These are phyloP conservation scores for Drosophila fuyamai DNA, from an alignment of 1,140 invertebrate genomes.

Conservation along the genomic window DNA sequence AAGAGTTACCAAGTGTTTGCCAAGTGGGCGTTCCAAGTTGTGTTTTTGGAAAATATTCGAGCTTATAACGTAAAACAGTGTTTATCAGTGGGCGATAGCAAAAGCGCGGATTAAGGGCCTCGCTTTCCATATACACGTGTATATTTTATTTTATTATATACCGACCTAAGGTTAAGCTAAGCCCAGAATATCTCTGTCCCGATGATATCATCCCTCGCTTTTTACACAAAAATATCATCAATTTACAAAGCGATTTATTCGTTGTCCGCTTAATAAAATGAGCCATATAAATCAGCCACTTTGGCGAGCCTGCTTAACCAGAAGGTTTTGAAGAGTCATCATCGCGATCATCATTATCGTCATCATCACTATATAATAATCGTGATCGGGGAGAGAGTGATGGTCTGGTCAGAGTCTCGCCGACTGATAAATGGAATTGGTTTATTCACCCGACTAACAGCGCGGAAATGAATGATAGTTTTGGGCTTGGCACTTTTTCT, in stretches of 20 bases:
- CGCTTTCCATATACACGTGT: constrained; percentile 7
- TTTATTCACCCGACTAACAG: constrained; percentile 29
- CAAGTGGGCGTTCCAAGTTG: constrained; percentile 40
- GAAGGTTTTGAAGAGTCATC: constrained; percentile 29
- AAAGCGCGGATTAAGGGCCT: constrained; percentile 22
- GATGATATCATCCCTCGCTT: constrained; percentile 23
- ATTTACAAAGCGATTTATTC: constrained; percentile 51
- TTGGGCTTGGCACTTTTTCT: constrained; percentile 29
- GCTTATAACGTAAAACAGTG: constrained; percentile 13
- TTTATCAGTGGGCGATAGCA: constrained; percentile 28
- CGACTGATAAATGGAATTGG: constrained; percentile 10
- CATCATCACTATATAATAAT: constrained; percentile 6
- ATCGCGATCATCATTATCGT: constrained; percentile 9
- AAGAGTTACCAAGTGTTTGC: constrained; percentile 58
- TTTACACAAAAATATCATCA: constrained; percentile 40
- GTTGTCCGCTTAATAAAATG: constrained; percentile 58
- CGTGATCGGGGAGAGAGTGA: not conserved
- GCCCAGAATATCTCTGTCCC: constrained; percentile 16
- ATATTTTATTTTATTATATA: not conserved
- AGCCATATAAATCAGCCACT: constrained; percentile 47
- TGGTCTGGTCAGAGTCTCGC: constrained; percentile 3
- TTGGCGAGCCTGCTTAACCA: constrained; percentile 25
- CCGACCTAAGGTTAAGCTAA: constrained; percentile 11
- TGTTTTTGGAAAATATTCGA: constrained; percentile 38
- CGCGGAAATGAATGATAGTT: constrained; percentile 14